phyloP scores from a whole-genome alignment of 2,113 vertebrate genomes.

The Pluvianellus socialis region DNA sequence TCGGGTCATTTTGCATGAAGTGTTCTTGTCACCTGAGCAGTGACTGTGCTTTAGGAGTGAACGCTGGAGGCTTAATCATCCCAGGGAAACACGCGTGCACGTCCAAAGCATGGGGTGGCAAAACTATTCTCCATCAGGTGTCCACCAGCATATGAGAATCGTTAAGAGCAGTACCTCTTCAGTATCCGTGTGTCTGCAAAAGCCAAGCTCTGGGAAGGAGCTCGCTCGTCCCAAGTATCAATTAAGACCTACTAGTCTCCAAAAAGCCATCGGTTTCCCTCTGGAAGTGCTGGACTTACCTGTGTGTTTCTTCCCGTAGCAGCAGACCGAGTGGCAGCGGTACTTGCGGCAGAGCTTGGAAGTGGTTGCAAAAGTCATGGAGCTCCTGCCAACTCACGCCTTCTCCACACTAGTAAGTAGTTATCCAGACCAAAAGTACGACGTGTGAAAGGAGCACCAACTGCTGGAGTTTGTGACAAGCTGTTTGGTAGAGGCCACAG shows the following conservation, averaged over 20 bases:
- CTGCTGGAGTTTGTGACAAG: background rate
- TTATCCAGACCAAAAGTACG: background rate
- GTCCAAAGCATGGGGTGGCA: too few species aligned
- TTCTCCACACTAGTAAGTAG: constrained; percentile 90
- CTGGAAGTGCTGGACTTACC: background rate
- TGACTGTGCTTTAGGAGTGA: background rate
- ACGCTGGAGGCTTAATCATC: background rate
- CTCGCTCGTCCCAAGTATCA: background rate
- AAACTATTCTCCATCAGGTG: background rate
- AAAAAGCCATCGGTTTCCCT: background rate
- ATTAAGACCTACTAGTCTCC: background rate
- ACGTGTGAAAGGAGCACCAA: background rate
- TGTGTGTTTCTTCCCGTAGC: constrained; percentile 73
- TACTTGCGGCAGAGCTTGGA: constrained; percentile 98
- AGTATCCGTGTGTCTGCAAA: background rate
- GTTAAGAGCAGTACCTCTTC: background rate
- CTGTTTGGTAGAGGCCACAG: background rate
- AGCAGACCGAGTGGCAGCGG: constrained; percentile 98
- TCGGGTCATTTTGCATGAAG: rapidly evolving
- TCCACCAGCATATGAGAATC: background rate
- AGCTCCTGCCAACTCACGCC: constrained; percentile 94
- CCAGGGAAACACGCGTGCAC: rapidly evolving
- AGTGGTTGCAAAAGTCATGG: constrained; percentile 98
- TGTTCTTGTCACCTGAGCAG: background rate
- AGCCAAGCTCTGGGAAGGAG: background rate